Evolutionary conservation across 2,888 invertebrate genomes (phyloP).

Genomic region (Eumacrocentrus americanus): DNA sequence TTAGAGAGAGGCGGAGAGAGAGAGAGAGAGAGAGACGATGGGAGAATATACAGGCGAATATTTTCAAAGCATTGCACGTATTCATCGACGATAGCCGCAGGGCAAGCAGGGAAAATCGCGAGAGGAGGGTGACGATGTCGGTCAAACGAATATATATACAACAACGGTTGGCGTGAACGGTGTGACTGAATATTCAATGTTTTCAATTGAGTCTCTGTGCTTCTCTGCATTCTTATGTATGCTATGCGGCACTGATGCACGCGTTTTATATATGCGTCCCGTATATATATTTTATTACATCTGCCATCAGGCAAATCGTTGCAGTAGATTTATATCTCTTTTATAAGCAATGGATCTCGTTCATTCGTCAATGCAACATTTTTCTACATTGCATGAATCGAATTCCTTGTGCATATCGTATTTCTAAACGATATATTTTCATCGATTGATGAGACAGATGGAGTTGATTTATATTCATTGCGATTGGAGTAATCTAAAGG

Average conservation of each 20-base stretch:
- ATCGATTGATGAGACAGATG: background rate
- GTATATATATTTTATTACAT: background rate
- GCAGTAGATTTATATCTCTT: background rate
- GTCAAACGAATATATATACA: conserved; percentile 22
- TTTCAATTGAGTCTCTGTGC: conserved; percentile 16
- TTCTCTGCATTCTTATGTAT: background rate
- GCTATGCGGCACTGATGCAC: too few relatives aligned
- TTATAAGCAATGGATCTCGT: too few relatives aligned
- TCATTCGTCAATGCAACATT: conserved; percentile 15
- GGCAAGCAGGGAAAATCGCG: conserved; percentile 13
- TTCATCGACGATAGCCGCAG: conserved; percentile 19
- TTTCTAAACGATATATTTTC: background rate
- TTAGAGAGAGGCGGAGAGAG: background rate
- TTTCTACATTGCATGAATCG: conserved; percentile 1
- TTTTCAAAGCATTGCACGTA: conserved; percentile 12
- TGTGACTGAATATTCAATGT: conserved; percentile 13
- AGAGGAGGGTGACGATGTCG: conserved; percentile 2
- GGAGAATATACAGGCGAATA: background rate
- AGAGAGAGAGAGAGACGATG: background rate
- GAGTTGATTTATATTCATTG: too few relatives aligned
- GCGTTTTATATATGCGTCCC: background rate
- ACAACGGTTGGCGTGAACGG: conserved; percentile 7
- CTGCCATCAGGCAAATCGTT: background rate
- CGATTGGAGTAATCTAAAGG: too few relatives aligned
- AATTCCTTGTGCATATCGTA: background rate